These are phyloP conservation scores for Leontopithecus rosalia DNA, from an alignment of 2,797 vertebrate genomes.

Conservation along the genomic window DNA sequence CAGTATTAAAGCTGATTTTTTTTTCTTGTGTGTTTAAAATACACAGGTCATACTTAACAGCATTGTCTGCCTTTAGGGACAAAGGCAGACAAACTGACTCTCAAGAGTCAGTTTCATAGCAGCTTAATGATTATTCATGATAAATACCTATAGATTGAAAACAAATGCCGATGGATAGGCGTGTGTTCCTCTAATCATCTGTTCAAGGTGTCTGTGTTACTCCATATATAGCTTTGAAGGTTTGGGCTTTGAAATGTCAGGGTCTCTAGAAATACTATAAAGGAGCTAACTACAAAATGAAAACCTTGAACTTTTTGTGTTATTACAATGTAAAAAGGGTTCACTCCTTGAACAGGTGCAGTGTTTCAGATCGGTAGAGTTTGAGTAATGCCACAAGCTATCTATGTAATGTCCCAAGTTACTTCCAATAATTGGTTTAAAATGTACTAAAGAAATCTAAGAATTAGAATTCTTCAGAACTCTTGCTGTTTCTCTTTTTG, in stretches of 20 bases:
- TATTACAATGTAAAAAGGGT: background rate
- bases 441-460: constrained; percentile 2
- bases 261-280: constrained; percentile 22
- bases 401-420: background rate
- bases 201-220: constrained; percentile 3
- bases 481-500: background rate
- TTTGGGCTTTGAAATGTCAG: constrained; percentile 34
- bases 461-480: constrained; percentile 39
- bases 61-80: background rate
- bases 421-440: background rate
- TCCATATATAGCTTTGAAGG: background rate
- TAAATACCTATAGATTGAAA: constrained; percentile 18
- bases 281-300: background rate
- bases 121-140: constrained; percentile 3
- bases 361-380: constrained; percentile 9
- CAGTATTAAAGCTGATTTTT: constrained; percentile 21
- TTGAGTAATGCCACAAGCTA: background rate
- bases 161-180: background rate
- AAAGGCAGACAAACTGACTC: too few species aligned
- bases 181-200: constrained; percentile 7
- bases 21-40: constrained; percentile 49
- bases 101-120: constrained; percentile 2
- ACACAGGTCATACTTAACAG: background rate
- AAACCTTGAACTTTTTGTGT: constrained; percentile 10
- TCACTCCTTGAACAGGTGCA: background rate